Conservation (phyloP, 2,113 vertebrate species). For the Atlantisia rogersi region DNA sequence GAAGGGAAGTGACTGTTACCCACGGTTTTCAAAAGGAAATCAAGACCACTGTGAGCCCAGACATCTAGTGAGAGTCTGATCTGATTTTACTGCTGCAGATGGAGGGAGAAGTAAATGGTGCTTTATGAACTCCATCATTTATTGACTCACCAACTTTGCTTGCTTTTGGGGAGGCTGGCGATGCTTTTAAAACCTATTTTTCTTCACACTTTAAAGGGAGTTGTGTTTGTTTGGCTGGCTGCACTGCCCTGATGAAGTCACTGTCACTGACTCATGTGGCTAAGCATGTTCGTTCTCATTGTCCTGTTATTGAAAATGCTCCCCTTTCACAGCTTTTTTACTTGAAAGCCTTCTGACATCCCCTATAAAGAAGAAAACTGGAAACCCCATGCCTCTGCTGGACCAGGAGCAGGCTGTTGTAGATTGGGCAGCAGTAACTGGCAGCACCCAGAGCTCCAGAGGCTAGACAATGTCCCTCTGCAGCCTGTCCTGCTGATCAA, state of each 20-base stretch:
- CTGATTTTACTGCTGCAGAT: conserved; percentile 62
- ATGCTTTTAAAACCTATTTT: conserved; percentile 39
- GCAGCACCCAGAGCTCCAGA: neutral
- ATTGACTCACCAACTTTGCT: conserved; percentile 65
- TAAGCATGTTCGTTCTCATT: neutral
- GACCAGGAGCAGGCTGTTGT: neutral
- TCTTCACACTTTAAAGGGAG: conserved; percentile 4
- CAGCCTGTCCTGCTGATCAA: neutral
- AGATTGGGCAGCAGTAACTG: neutral
- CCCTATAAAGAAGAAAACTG: neutral
- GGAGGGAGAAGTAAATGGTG: conserved; percentile 38
- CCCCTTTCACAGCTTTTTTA: neutral
- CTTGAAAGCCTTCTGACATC: neutral
- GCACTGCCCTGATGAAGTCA: neutral
- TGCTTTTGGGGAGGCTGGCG: conserved; percentile 42
- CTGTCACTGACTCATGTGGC: neutral
- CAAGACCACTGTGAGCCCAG: conserved; percentile 1
- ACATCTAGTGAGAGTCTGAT: conserved; percentile 16
- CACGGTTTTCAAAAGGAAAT: neutral
- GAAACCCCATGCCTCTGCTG: neutral
- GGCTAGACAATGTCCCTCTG: neutral
- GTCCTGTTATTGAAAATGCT: neutral
- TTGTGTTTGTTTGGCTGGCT: neutral
- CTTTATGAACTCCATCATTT: conserved; percentile 74
- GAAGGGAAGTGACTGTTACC: neutral